These are phyloP conservation scores for Takifugu bimaculatus DNA, from an alignment of 2,113 vertebrate species.

Conservation along the genomic window DNA sequence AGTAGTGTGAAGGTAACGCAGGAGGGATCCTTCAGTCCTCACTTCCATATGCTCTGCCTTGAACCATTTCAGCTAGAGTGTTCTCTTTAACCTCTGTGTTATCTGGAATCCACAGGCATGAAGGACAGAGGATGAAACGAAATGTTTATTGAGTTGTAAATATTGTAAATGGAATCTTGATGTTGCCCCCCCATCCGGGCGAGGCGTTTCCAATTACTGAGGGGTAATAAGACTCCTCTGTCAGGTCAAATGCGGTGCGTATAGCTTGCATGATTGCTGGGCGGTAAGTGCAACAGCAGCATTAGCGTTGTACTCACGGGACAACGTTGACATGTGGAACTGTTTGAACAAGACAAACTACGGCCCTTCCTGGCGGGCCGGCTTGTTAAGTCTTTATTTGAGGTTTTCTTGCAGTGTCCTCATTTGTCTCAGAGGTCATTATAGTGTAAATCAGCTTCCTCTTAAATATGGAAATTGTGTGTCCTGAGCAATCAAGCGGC, in stretches of 20 bases:
- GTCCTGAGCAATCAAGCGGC: constrained; percentile 10
- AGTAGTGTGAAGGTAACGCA: constrained; percentile 43
- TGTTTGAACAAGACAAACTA: constrained; percentile 30
- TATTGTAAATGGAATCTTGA: constrained; percentile 70
- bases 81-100: constrained; percentile 66
- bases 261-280: constrained; percentile 43
- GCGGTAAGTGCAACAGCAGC: constrained; percentile 10
- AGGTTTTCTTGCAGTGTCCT: constrained; percentile 50
- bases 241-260: constrained; percentile 58
- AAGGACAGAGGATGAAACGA: constrained; percentile 65
- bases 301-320: no score
- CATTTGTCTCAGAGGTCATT: constrained; percentile 41
- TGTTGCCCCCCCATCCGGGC: constrained; percentile 44
- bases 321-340: constrained; percentile 2
- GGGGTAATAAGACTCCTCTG: constrained; percentile 69
- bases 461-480: constrained; percentile 37
- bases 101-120: constrained; percentile 65
- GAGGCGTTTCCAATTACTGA: constrained; percentile 69
- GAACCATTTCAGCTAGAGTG: constrained; percentile 67
- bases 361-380: constrained; percentile 38
- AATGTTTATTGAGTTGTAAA: constrained; percentile 76
- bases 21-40: constrained; percentile 40
- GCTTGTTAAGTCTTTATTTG: constrained; percentile 51
- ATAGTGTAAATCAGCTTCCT: constrained; percentile 31
- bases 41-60: constrained; percentile 61